Conservation (phyloP, 2,888 invertebrate species). For the Peribatodes rhomboidaria region DNA sequence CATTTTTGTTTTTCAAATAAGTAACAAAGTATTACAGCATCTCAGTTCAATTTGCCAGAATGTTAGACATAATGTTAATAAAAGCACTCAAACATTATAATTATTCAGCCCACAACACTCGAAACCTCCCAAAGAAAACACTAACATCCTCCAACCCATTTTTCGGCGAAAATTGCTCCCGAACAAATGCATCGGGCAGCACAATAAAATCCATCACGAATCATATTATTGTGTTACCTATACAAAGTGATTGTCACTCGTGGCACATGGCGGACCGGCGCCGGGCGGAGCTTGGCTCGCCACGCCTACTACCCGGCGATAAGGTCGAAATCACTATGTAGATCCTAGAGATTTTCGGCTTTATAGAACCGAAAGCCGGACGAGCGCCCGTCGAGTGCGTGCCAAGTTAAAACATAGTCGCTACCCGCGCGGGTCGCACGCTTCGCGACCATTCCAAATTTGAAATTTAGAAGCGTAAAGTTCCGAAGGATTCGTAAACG, state of each 20-base stretch:
- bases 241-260: slow-evolving; percentile 86
- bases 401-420: slow-evolving; percentile 76
- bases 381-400: slow-evolving; percentile 66
- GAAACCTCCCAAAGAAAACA: slow-evolving; percentile 39
- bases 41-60: too few relatives aligned
- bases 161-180: slow-evolving; percentile 67
- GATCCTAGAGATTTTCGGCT: slow-evolving; percentile 78
- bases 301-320: slow-evolving; percentile 78
- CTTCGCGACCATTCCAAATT: slow-evolving; percentile 61
- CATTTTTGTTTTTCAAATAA: too few relatives aligned
- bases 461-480: slow-evolving; percentile 32
- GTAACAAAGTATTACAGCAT: too few relatives aligned
- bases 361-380: slow-evolving; percentile 72
- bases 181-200: slow-evolving; percentile 81
- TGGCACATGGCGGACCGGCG: slow-evolving; percentile 78
- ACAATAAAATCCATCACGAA: slow-evolving; percentile 86
- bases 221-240: slow-evolving; percentile 86
- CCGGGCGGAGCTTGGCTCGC: slow-evolving; percentile 70
- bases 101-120: slow-evolving; percentile 14
- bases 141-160: slow-evolving; percentile 48
- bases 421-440: slow-evolving; percentile 79
- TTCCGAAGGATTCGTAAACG: slow-evolving; percentile 28
- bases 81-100: neutral
- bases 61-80: too few relatives aligned
- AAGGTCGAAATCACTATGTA: slow-evolving; percentile 82